Conservation (phyloP, 2,888 invertebrate genomes). For the Entomobrya proxima region DNA sequence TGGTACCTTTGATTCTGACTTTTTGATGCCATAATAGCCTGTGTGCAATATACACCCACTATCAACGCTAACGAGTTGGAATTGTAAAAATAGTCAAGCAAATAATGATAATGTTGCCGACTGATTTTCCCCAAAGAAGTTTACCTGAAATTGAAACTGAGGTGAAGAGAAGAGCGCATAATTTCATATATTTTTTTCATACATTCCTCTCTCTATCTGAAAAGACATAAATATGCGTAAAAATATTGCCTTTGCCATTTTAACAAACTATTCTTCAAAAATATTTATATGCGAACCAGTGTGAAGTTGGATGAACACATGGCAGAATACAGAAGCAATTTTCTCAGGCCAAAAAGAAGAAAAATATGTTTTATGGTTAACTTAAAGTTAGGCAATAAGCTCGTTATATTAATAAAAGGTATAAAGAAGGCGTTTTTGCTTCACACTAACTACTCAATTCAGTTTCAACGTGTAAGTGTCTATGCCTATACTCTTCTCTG, state of each 20-base stretch:
- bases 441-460: neutral
- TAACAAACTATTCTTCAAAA: neutral
- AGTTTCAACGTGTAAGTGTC: neutral
- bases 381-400: conserved; percentile 20
- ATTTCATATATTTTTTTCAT: neutral
- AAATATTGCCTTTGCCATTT: conserved; percentile 4
- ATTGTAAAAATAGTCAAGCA: neutral
- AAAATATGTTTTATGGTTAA: neutral
- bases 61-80: neutral
- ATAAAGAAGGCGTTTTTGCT: neutral
- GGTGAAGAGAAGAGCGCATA: too few species aligned
- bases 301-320: neutral
- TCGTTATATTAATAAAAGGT: conserved; percentile 15
- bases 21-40: neutral
- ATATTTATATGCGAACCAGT: conserved; percentile 12
- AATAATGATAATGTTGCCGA: neutral
- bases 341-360: conserved; percentile 37
- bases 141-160: neutral
- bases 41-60: neutral
- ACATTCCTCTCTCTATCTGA: neutral
- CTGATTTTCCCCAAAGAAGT: neutral
- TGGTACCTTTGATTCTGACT: neutral
- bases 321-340: conserved; percentile 24
- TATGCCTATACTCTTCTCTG: neutral
- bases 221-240: neutral